Base-by-base conservation (phyloP, 2,113 vertebrate species). In the Poicephalus meyeri region DNA sequence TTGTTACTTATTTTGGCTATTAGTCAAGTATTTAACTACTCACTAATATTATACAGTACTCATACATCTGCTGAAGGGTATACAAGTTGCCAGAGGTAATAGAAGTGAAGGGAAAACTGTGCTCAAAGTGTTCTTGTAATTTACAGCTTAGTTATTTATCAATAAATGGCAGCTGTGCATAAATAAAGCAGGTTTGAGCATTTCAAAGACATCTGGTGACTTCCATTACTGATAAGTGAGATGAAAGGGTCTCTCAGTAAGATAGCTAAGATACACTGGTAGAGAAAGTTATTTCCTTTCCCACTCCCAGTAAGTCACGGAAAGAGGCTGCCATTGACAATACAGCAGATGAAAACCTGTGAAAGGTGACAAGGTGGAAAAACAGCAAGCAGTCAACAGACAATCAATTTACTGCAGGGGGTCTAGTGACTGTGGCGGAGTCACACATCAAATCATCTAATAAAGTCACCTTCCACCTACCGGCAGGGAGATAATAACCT, bases 301-400 rank as follows among this genome's bases (percentile, higher is more conserved):
- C 66, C 58, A 66, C 56, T 69, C 33, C 53, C 55, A 58, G 47
- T 64, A 41, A 89, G 72, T 39, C 78, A 42, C 16, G 24, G 73
- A 71, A 74, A 49, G 64, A 73, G 42, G 39, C 61, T 96, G 87
- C 82, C 91, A 85, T 11, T 76, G 88, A 79, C 81, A 95, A 85
- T 37, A 68, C 7, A 85, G 73, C 29, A 86, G 49, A 71, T 76
- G 81, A 93, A 92, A 93, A 86, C 66, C 52, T 44, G 52, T 39
- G 61, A 52, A 82, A 85, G 89, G 66, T 91, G 90, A 88, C 90
- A 95, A 89, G 80, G 83, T 92, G 60, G 79, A 72, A 77, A 88
- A 80, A 5, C 70, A 91, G 86, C 2, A 8, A 91, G 49, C 58
- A 77, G 77, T 52, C 80, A 95, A 35, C 46, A 72, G 49, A 72